Evolutionary conservation across 2,888 invertebrate species (phyloP).

Genomic region (Phaonia tiefii): DNA sequence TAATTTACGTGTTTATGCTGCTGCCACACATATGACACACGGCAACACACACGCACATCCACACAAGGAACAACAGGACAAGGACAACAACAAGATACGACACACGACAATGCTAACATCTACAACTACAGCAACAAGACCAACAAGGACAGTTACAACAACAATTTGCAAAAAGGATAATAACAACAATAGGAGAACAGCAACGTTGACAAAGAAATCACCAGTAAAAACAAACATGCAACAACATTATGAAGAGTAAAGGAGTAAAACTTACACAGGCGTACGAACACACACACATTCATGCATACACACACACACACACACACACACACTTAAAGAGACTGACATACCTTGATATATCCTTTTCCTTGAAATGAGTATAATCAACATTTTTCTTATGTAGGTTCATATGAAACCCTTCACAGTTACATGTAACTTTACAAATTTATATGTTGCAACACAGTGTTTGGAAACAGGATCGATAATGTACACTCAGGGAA

Average conservation of each 20-base stretch:
- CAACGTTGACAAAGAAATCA: constrained; percentile 60
- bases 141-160: constrained; percentile 31
- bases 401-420: not conserved
- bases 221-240: constrained; percentile 42
- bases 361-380: not conserved
- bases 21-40: constrained; percentile 68
- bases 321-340: not conserved
- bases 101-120: no score
- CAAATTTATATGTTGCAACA: no score
- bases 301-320: not conserved
- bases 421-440: no score
- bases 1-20: constrained; percentile 80
- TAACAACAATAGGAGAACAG: constrained; percentile 42
- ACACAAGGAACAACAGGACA: not conserved
- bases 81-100: no score
- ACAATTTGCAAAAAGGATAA: not conserved
- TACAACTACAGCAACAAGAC: constrained; percentile 4
- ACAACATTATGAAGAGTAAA: no score
- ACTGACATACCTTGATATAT: no score
- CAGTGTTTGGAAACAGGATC: no score
- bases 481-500: no score
- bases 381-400: constrained; percentile 15
- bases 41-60: constrained; percentile 7
- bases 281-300: not conserved
- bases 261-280: no score